Percentiles rank a stretch among this genome's conserved stretches.
Evolutionary conservation across 2,888 invertebrate species (phyloP).

Genomic region (Lasioglossum calceatum): DNA sequence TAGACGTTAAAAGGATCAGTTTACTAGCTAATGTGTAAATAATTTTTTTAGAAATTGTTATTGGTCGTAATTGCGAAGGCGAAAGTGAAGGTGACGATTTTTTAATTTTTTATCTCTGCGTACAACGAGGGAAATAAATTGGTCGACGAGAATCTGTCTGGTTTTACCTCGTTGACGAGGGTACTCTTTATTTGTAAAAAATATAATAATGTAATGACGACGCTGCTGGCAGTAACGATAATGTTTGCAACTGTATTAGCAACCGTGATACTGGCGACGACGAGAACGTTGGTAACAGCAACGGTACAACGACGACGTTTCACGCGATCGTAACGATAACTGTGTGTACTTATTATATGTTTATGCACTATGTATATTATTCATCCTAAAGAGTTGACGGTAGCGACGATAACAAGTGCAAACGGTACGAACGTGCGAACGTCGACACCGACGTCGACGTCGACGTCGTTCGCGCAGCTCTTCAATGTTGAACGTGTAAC

Average conservation of each 20-base stretch:
- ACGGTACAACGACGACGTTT: slow-evolving; percentile 31
- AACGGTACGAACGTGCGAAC: not conserved
- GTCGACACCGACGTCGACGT: slow-evolving; percentile 3
- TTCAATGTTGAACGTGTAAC: not conserved
- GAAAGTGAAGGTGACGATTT: too few species aligned
- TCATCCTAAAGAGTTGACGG: slow-evolving; percentile 28
- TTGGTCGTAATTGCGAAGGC: too few species aligned
- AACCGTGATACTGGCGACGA: slow-evolving; percentile 35
- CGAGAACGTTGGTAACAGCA: slow-evolving; percentile 39
- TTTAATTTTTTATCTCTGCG: too few species aligned
- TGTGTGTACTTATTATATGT: not conserved
- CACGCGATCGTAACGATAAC: slow-evolving; percentile 33
- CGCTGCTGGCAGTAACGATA: slow-evolving; percentile 54
- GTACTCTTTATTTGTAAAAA: slow-evolving; percentile 83
- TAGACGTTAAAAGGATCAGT: too few species aligned
- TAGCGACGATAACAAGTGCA: slow-evolving; percentile 22
- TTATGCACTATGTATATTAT: not conserved
- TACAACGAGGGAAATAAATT: not conserved
- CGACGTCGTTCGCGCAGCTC: not conserved
- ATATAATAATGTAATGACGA: slow-evolving; percentile 81
- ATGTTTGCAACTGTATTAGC: slow-evolving; percentile 45
- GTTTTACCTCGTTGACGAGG: slow-evolving; percentile 60
- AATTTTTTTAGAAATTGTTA: too few species aligned
- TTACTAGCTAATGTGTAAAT: too few species aligned
- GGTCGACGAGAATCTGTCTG: not conserved